Evolutionary conservation across 2,888 invertebrate species (phyloP), one percentile per base, ranked within the genome.

Genomic region (Philhelius pedissequus): DNA sequence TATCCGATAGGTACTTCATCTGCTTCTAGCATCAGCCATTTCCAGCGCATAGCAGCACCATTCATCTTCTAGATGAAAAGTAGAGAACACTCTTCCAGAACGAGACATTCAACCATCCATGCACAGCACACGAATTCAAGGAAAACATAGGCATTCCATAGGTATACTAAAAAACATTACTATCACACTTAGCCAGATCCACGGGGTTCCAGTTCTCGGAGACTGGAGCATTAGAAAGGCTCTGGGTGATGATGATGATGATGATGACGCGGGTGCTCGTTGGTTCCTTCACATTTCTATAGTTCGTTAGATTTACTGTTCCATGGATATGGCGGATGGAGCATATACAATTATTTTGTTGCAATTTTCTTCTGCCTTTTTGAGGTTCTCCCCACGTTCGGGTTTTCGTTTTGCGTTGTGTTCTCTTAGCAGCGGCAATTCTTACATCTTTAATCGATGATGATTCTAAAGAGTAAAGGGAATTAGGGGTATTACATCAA

Each of bases 1-100:
- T 75, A 80, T 73, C 75, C 58, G 75, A 80, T 84, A 80, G 64
- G 40, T 74, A 64, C 77, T 70, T 50, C 64, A 20, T 64, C 40
- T 38, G 11, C 22, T 9, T 25, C 38, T 5, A 48, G 22, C 32
- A 32, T 11, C 32, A 35, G 13, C 43, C 38, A 69, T 27, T 30
- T 38, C 69, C 25, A 69, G 38, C 35, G n/a, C n/a, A n/a, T n/a
- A 50, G n/a, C n/a, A 54, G 8, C 20, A 64, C 71, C 69, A 73
- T 83, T 77, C 62, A 58, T 78, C 78, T 73, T 82, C 32, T 5
- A 20, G 30, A 18, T 35, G 22, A 54, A 54, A 43, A 18, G 40
- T 58, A 45, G 48, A 27, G 25, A 35, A 70, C 52, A 77, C 35
- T 70, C 43, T 43, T 20, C 50, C 45, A 45, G 45, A 64, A 62